Conservation (phyloP, 2,888 invertebrate species). For the Stenurella melanura region DNA sequence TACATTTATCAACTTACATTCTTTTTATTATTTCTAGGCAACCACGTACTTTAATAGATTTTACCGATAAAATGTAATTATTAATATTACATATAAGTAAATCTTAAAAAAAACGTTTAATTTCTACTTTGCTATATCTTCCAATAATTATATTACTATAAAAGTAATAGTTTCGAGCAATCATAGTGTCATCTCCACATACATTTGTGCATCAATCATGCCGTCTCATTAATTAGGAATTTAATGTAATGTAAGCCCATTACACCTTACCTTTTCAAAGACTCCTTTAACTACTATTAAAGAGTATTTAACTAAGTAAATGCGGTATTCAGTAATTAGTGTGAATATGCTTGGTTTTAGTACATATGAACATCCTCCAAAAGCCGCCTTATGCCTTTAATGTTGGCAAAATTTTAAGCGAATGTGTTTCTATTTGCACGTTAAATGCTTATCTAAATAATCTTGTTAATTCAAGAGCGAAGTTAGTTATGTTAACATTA, state of each 20-base stretch:
- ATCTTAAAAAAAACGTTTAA: too few relatives aligned
- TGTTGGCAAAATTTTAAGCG: conserved; percentile 25
- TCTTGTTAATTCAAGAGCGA: conserved; percentile 31
- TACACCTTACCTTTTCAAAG: background rate
- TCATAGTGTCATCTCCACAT: too few relatives aligned
- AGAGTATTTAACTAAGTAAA: background rate
- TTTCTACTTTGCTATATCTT: too few relatives aligned
- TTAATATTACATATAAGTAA: too few relatives aligned
- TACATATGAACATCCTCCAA: conserved; percentile 4
- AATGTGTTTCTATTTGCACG: conserved; percentile 23
- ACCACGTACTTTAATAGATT: too few relatives aligned
- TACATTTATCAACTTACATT: too few relatives aligned
- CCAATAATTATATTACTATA: too few relatives aligned
- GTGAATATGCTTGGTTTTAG: background rate
- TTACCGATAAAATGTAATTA: too few relatives aligned
- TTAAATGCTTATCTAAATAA: conserved; percentile 30
- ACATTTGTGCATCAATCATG: too few relatives aligned
- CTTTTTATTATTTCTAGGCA: too few relatives aligned
- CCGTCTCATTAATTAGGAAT: background rate
- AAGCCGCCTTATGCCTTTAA: conserved; percentile 17
- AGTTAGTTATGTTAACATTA: conserved; percentile 28
- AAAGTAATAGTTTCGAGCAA: too few relatives aligned
- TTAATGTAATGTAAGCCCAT: background rate
- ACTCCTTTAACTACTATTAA: background rate
- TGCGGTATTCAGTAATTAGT: background rate